Percentiles rank a stretch among this genome's conserved stretches.
phyloP scores from a whole-genome alignment of 1,140 invertebrate genomes.

The Trypoxylus dichotomus region DNA sequence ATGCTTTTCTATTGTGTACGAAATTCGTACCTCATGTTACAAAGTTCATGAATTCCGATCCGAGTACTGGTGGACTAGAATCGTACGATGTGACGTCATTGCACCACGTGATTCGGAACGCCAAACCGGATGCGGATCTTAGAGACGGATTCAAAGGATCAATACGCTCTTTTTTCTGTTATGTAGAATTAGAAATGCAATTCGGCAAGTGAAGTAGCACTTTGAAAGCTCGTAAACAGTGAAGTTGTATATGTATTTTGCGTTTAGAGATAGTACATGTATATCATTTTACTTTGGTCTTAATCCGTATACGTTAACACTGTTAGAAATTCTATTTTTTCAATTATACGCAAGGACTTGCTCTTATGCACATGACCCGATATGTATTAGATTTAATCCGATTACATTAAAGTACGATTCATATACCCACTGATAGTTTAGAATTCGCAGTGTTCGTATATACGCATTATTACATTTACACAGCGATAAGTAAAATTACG shows the following conservation, averaged over 20 bases:
- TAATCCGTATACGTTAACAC: neutral
- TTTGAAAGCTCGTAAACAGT: no score
- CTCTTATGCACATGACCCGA: neutral
- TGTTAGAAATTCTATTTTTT: neutral
- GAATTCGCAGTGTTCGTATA: no score
- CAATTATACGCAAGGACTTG: neutral
- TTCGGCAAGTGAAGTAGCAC: no score
- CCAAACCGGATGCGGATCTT: neutral
- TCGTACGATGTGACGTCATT: slow-evolving; percentile 26
- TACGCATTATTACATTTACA: neutral
- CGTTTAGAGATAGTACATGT: no score
- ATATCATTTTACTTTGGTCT: no score
- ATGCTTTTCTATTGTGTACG: no score
- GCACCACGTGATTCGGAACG: neutral
- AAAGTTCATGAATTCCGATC: neutral
- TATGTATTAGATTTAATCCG: neutral
- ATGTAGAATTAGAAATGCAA: neutral
- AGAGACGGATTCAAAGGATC: neutral
- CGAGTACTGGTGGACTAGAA: neutral
- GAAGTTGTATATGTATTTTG: no score
- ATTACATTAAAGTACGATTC: no score
- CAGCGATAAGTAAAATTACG: neutral
- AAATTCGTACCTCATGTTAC: neutral
- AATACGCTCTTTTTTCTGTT: neutral
- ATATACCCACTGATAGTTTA: no score